Percentiles rank a stretch among this genome's conserved stretches.
These are phyloP conservation scores for Labrus mixtus DNA, from an alignment of 2,113 vertebrate genomes.

Conservation along the genomic window DNA sequence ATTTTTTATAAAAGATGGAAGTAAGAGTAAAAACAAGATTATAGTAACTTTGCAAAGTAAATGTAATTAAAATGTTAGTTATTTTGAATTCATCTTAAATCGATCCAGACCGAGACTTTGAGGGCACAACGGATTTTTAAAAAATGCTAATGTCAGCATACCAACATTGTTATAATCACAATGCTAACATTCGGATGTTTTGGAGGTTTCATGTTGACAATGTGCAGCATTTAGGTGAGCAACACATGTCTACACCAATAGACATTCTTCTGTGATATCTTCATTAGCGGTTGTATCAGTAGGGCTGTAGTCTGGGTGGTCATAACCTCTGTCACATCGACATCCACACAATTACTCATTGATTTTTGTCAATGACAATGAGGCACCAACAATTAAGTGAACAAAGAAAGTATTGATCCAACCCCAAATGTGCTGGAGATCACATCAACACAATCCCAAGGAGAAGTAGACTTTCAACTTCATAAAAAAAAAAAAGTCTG, in stretches of 20 bases:
- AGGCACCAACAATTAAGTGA: slow-evolving; percentile 54
- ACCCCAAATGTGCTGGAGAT: slow-evolving; percentile 31
- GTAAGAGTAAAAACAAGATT: neutral
- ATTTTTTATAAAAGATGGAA: neutral
- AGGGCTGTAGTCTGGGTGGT: neutral
- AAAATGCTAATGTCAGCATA: too few relatives aligned
- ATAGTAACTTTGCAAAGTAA: neutral
- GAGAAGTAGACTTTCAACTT: slow-evolving; percentile 55
- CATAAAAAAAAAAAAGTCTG: neutral
- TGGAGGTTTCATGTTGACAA: too few relatives aligned
- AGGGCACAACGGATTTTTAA: too few relatives aligned
- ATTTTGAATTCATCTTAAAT: too few relatives aligned
- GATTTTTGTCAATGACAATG: slow-evolving; percentile 66
- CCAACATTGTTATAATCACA: too few relatives aligned
- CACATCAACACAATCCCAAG: slow-evolving; percentile 32
- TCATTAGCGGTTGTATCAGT: neutral
- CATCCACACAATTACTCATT: slow-evolving; percentile 28
- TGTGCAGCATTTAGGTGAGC: too few relatives aligned
- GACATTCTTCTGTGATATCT: neutral
- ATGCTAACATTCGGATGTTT: too few relatives aligned
- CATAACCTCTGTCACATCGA: slow-evolving; percentile 29
- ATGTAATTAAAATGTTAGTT: too few relatives aligned
- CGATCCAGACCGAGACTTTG: too few relatives aligned
- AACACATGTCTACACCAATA: neutral
- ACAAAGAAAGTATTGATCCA: slow-evolving; percentile 61